phyloP scores from a whole-genome alignment of 2,113 vertebrate genomes.

The Oncorhynchus gorbuscha region DNA sequence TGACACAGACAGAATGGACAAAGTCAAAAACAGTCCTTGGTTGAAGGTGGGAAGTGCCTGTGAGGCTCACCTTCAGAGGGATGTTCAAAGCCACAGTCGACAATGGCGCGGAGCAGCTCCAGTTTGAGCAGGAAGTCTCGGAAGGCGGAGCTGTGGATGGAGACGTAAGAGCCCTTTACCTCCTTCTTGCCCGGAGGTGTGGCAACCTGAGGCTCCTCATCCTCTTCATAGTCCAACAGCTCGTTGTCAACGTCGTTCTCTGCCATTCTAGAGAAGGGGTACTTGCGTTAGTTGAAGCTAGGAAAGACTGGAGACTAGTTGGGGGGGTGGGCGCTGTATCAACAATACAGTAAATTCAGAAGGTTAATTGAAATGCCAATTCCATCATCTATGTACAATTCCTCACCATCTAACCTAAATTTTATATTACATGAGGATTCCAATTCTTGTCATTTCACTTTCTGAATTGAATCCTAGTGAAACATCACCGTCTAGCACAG shows the following conservation, averaged over 20 bases:
- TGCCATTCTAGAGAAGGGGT: constrained; percentile 67
- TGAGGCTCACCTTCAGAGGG: constrained; percentile 80
- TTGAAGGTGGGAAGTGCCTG: background rate
- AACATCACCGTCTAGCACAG: no score
- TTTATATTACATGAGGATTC: no score
- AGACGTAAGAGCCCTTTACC: constrained; percentile 86
- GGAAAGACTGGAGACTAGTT: no score
- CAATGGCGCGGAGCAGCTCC: constrained; percentile 84
- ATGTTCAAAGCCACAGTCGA: constrained; percentile 89
- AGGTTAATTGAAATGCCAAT: no score
- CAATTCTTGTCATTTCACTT: no score
- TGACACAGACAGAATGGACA: no score
- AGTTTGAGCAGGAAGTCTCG: constrained; percentile 87
- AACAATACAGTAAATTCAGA: no score
- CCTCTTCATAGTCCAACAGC: constrained; percentile 86
- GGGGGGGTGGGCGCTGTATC: no score
- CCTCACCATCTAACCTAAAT: no score
- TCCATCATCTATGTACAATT: no score
- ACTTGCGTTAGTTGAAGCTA: no score
- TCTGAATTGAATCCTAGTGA: no score
- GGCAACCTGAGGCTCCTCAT: constrained; percentile 81
- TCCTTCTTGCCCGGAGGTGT: constrained; percentile 77
- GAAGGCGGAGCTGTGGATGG: constrained; percentile 89
- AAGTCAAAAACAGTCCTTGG: background rate
- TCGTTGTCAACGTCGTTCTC: constrained; percentile 85